A percentile compares a stretch with the other conserved stretches of the same genome.
These are phyloP conservation scores for Macrosoma leucophasiata DNA, from an alignment of 2,888 invertebrate genomes.

Conservation along the genomic window DNA sequence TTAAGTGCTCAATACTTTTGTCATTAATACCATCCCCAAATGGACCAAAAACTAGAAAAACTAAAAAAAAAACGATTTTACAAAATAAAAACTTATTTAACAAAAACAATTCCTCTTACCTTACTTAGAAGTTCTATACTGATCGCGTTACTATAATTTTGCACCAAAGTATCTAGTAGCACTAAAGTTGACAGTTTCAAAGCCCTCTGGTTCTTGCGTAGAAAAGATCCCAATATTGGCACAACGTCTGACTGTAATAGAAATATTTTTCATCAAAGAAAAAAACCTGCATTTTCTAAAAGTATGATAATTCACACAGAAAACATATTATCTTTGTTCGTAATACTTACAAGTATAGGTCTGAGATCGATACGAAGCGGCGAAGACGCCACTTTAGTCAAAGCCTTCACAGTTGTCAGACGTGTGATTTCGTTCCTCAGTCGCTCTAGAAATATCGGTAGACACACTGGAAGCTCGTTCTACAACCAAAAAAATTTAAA, in stretches of 20 bases:
- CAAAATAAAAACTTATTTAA: not conserved
- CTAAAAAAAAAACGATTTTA: not conserved
- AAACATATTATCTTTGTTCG: slow-evolving; percentile 1
- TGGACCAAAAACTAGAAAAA: no score
- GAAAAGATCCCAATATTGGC: slow-evolving; percentile 93
- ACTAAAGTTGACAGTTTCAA: slow-evolving; percentile 93
- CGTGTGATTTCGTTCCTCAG: slow-evolving; percentile 98
- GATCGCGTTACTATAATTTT: slow-evolving; percentile 85
- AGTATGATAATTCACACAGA: not conserved
- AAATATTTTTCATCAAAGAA: slow-evolving; percentile 15
- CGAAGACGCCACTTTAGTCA: slow-evolving; percentile 95
- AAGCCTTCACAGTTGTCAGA: slow-evolving; percentile 95
- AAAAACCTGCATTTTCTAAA: not conserved
- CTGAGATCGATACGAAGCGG: slow-evolving; percentile 89
- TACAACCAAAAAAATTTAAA: slow-evolving; percentile 35
- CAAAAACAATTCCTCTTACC: slow-evolving; percentile 47
- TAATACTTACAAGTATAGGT: slow-evolving; percentile 81
- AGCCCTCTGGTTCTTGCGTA: slow-evolving; percentile 97
- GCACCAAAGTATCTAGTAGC: slow-evolving; percentile 91
- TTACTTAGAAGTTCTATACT: slow-evolving; percentile 83
- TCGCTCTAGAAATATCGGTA: slow-evolving; percentile 96
- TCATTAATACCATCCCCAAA: no score
- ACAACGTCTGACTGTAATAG: slow-evolving; percentile 85
- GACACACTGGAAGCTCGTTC: slow-evolving; percentile 86
- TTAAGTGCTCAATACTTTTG: no score